phyloP scores from a whole-genome alignment of 2,888 invertebrate species.

The Drosophila emarginata region DNA sequence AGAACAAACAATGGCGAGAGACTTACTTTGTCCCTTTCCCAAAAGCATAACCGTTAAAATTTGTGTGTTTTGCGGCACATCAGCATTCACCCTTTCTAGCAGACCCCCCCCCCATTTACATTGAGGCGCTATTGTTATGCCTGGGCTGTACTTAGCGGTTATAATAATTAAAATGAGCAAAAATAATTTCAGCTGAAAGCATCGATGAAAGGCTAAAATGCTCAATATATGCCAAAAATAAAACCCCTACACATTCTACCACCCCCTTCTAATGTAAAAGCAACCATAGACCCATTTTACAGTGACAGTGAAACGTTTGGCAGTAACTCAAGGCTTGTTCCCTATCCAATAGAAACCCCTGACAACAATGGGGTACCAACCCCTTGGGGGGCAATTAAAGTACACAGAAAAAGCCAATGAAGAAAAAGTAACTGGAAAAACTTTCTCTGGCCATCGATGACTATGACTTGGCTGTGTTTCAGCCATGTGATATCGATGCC shows the following conservation, averaged over 20 bases:
- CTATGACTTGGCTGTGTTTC: conserved; percentile 61
- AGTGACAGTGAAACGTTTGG: conserved; percentile 13
- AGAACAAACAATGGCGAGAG: neutral
- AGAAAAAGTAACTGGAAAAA: conserved; percentile 66
- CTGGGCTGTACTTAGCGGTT: conserved; percentile 67
- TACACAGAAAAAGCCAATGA: conserved; percentile 55
- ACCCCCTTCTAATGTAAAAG: no score
- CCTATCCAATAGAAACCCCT: neutral
- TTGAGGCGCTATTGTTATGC: conserved; percentile 40
- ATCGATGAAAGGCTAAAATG: conserved; percentile 76
- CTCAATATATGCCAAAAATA: conserved; percentile 61
- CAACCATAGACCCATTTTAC: conserved; percentile 14
- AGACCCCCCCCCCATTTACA: neutral
- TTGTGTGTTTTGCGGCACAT: conserved; percentile 60
- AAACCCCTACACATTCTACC: neutral
- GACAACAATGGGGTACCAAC: conserved; percentile 8
- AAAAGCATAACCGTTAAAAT: conserved; percentile 67
- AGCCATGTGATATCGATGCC: conserved; percentile 73
- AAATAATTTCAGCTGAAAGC: conserved; percentile 74
- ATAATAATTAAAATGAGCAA: conserved; percentile 78
- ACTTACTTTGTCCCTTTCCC: conserved; percentile 28
- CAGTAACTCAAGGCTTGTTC: conserved; percentile 61
- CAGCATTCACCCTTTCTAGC: neutral
- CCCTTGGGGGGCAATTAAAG: conserved; percentile 76
- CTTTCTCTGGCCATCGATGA: conserved; percentile 70